Evolutionary conservation across 2,888 invertebrate species (phyloP), one percentile per base, ranked within the genome.

Genomic region (Lottia gigantea): DNA sequence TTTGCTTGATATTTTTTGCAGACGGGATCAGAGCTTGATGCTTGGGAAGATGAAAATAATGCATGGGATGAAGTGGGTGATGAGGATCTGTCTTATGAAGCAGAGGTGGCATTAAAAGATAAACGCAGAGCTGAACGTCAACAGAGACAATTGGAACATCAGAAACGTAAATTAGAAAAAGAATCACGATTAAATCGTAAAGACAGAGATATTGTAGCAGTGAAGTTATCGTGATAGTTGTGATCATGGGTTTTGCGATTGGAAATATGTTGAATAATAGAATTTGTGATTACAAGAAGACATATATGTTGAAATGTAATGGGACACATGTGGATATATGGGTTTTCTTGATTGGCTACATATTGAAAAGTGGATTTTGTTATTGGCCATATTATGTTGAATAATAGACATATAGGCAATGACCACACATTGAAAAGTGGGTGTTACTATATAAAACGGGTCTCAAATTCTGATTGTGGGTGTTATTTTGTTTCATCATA

Each of bases 21-120:
- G 40, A 71, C 82, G 82, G 78, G 77, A 1, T 78, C 82, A 0
- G 85, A 85, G 62, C 78, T 86, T 14, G 83, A 79, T 0, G 71
- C 81, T 0, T 86, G 86, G 86, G 83, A 85, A 62, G 86, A 86
- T 26, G 66, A 68, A 12, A 75, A 74, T n/a, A 83, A 79, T 66
- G 82, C 83, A 0, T 86, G 86, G 86, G 80, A 74, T 1, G 84
- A 82, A 46, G 80, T 75, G 11, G 74, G 71, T 4, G 16, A 64
- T 0, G 84, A 83, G 45, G 85, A 86, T 73, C 72, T 85, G 12
- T 82, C 84, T 6, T 83, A 83, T 82, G 79, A 86, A 71, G 86
- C 85, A 0, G 84, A 86, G 63, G 83, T 79, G 47, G 82, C 85
- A 2, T 79, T 86, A 46, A 78, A 75, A 70, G 84, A 85, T 67